Conservation (phyloP, 1,140 invertebrate species). For the Helicoverpa armigera region DNA sequence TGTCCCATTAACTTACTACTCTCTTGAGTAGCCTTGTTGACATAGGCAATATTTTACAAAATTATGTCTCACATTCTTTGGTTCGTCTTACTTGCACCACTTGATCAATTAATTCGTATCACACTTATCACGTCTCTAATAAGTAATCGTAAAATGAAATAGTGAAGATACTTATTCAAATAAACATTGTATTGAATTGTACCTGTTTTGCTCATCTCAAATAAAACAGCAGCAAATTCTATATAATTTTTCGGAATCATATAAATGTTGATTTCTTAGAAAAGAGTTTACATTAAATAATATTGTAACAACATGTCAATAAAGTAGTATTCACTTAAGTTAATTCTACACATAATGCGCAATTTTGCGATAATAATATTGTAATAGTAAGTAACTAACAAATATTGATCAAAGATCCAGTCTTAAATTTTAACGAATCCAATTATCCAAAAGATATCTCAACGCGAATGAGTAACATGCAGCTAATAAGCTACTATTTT, state of each 20-base stretch:
- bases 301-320: constrained; percentile 19
- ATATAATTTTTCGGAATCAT: not conserved
- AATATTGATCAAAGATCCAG: constrained; percentile 28
- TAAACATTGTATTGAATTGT: no score
- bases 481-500: constrained; percentile 3
- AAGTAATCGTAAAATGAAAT: not conserved
- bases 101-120: constrained; percentile 10
- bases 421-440: constrained; percentile 39
- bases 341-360: constrained; percentile 16
- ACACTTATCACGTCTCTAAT: not conserved
- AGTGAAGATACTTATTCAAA: not conserved
- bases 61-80: constrained; percentile 35
- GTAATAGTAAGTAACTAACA: constrained; percentile 21
- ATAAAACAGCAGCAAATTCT: not conserved
- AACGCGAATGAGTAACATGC: not conserved
- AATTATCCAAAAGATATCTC: not conserved
- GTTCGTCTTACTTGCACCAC: constrained; percentile 31
- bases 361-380: constrained; percentile 31
- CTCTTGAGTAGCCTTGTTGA: not conserved
- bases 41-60: constrained; percentile 26
- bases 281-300: not conserved
- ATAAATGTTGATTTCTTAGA: not conserved
- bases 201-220: not conserved
- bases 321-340: constrained; percentile 9
- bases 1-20: not conserved